Percentiles rank a stretch among this genome's conserved stretches.
Conservation (phyloP, 2,888 invertebrate genomes). For the Pherbina coryleti region DNA sequence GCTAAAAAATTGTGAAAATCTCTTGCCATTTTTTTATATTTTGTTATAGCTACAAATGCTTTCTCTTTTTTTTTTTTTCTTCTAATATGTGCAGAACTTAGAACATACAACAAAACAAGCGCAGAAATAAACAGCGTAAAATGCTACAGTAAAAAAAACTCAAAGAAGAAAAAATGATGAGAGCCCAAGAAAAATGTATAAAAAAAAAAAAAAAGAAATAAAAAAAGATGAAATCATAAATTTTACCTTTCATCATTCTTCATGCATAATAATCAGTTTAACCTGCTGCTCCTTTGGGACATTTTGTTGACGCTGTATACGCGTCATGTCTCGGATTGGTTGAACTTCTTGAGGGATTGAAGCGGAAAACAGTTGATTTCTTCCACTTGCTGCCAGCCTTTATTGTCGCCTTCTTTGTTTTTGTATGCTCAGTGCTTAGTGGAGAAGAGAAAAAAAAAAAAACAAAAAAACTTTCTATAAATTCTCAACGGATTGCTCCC, state of each 20-base stretch:
- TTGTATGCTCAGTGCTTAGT: not conserved
- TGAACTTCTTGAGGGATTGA: not conserved
- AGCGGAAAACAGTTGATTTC: not conserved
- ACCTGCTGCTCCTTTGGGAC: not conserved
- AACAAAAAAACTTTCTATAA: not conserved
- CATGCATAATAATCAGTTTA: slow-evolving; percentile 33
- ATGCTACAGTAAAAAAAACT: not conserved
- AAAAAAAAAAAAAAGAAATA: no score
- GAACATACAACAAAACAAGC: not conserved
- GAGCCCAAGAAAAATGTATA: slow-evolving; percentile 12
- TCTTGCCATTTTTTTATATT: no score
- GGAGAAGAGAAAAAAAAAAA: no score
- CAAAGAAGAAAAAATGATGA: not conserved
- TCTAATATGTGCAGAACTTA: no score
- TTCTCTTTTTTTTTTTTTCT: no score
- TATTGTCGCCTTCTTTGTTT: not conserved
- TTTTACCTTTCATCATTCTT: slow-evolving; percentile 16
- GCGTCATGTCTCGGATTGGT: not conserved
- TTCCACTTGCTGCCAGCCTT: not conserved
- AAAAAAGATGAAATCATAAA: not conserved
- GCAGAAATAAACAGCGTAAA: not conserved
- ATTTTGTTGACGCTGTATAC: not conserved
- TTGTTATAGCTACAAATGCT: no score
- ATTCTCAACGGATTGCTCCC: not conserved
- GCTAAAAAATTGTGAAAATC: no score